A percentile compares a stretch with the other conserved stretches of the same genome.
Evolutionary conservation across 2,113 vertebrate species (phyloP).

Genomic region (Hymenochirus boettgeri): DNA sequence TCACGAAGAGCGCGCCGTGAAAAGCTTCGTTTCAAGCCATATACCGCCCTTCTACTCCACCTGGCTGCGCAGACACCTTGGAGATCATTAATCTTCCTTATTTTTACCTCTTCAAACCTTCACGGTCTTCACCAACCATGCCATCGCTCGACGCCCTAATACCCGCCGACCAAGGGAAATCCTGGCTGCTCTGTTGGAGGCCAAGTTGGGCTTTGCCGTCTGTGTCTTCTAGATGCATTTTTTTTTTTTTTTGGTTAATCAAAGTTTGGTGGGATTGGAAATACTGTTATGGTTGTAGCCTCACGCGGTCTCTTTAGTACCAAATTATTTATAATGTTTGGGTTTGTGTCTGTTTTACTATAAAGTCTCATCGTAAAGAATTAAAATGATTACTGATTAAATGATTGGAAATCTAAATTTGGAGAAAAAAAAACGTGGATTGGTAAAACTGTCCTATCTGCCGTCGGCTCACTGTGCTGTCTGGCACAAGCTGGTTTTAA

Average conservation of each 20-base stretch:
- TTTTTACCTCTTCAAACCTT: conserved; percentile 75
- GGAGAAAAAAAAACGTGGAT: too few relatives aligned
- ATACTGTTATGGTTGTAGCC: conserved; percentile 71
- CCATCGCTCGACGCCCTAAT: conserved; percentile 88
- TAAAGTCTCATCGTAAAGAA: conserved; percentile 65
- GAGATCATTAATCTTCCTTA: conserved; percentile 71
- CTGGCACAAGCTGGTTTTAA: conserved; percentile 63
- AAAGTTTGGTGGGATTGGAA: conserved; percentile 70
- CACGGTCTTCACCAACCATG: conserved; percentile 70
- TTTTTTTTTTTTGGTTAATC: conserved; percentile 74
- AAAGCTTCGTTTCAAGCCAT: conserved; percentile 67
- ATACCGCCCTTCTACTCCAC: conserved; percentile 71
- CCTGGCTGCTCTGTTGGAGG: too few relatives aligned
- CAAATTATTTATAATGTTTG: conserved; percentile 71
- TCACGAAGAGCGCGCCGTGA: conserved; percentile 90
- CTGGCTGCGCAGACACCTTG: conserved; percentile 69
- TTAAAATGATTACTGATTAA: background rate
- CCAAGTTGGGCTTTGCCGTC: too few relatives aligned
- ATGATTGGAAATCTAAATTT: too few relatives aligned
- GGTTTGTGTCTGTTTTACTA: conserved; percentile 63
- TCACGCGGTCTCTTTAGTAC: conserved; percentile 78
- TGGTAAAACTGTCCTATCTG: too few relatives aligned
- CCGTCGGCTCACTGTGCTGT: conserved; percentile 76
- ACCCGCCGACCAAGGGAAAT: too few relatives aligned
- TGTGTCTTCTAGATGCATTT: too few relatives aligned